Evolutionary conservation across 2,888 invertebrate genomes (phyloP).

Genomic region (Temnothorax unifasciatus): DNA sequence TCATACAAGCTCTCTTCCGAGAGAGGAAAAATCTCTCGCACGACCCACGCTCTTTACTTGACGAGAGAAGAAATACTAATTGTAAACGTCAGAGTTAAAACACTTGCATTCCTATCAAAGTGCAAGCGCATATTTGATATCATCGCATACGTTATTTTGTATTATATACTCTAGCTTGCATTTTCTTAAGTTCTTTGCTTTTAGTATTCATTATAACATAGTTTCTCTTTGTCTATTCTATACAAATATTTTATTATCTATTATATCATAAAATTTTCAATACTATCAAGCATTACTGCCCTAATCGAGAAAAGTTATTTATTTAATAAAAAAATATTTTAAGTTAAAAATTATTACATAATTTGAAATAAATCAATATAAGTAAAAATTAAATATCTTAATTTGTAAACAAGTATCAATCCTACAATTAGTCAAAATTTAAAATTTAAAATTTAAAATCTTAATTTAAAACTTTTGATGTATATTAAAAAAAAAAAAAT

Average conservation of each 20-base stretch:
- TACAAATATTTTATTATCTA: not conserved
- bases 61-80: slow-evolving; percentile 50
- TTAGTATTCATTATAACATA: not conserved
- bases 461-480: too few relatives aligned
- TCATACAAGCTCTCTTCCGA: slow-evolving; percentile 25
- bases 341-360: not conserved
- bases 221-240: not conserved
- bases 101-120: slow-evolving; percentile 64
- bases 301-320: not conserved
- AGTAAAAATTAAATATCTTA: not conserved
- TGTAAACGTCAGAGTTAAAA: slow-evolving; percentile 69
- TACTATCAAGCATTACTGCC: not conserved
- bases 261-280: not conserved
- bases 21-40: slow-evolving; percentile 38
- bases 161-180: slow-evolving; percentile 5
- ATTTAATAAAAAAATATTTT: not conserved
- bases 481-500: too few relatives aligned
- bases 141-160: slow-evolving; percentile 58
- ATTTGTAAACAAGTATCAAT: not conserved
- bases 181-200: not conserved
- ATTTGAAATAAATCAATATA: not conserved
- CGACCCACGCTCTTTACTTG: slow-evolving; percentile 57
- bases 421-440: too few relatives aligned
- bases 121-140: slow-evolving; percentile 27
- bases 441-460: too few relatives aligned